Conservation (phyloP, 1,140 invertebrate species). For the Aphelinus certus region DNA sequence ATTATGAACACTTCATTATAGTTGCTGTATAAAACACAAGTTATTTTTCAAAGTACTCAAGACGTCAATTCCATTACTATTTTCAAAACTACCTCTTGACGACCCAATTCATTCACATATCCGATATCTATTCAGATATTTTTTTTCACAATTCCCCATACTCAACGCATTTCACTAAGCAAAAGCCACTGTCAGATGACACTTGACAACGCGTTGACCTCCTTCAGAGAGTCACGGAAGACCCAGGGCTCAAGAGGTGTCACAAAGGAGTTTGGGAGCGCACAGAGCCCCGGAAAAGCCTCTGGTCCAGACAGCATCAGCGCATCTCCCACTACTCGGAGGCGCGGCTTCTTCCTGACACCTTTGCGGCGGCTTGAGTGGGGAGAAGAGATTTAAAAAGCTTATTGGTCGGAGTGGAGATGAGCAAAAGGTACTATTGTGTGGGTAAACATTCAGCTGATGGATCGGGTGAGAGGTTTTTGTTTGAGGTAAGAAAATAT, state of each 20-base stretch:
- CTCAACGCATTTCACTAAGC: too few relatives aligned
- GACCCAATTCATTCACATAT: too few relatives aligned
- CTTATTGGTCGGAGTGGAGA: slow-evolving; percentile 8
- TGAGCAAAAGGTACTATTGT: background rate
- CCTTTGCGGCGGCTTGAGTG: background rate
- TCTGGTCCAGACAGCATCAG: slow-evolving; percentile 6
- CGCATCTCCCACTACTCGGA: slow-evolving; percentile 9
- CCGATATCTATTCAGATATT: too few relatives aligned
- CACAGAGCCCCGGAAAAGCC: background rate
- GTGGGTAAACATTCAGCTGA: background rate
- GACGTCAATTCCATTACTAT: too few relatives aligned
- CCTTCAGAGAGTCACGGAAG: too few relatives aligned
- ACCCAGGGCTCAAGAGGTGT: too few relatives aligned
- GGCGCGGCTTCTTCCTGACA: slow-evolving; percentile 25
- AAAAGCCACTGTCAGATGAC: background rate
- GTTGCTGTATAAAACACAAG: too few relatives aligned
- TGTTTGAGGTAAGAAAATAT: background rate
- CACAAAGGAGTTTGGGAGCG: background rate
- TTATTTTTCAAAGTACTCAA: too few relatives aligned
- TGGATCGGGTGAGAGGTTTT: background rate
- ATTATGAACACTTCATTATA: too few relatives aligned
- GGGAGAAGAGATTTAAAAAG: slow-evolving; percentile 15
- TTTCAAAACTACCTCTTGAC: too few relatives aligned
- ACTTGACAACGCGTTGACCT: background rate
- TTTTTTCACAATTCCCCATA: too few relatives aligned